Conservation (phyloP, 2,888 invertebrate genomes). For the Aleiodes alternator region DNA sequence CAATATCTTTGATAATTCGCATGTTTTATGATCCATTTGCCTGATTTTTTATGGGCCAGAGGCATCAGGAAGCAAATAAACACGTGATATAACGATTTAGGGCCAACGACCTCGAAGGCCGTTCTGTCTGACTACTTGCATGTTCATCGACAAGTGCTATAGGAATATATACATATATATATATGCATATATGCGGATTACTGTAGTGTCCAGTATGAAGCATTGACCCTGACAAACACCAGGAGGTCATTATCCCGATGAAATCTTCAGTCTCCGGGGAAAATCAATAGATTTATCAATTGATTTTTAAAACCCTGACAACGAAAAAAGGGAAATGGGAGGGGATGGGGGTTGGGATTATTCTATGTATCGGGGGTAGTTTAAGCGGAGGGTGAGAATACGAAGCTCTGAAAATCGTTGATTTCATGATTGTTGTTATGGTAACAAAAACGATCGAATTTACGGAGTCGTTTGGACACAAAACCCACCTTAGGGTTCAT, state of each 20-base stretch:
- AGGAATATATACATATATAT: background rate
- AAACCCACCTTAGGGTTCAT: slow-evolving; percentile 50
- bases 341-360: background rate
- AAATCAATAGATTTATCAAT: slow-evolving; percentile 69
- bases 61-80: background rate
- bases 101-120: slow-evolving; percentile 15
- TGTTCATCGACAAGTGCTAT: background rate
- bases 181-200: too few relatives aligned
- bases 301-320: slow-evolving; percentile 47
- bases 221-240: slow-evolving; percentile 55
- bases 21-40: too few relatives aligned
- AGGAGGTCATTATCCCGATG: slow-evolving; percentile 72
- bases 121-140: slow-evolving; percentile 1
- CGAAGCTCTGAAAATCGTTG: slow-evolving; percentile 46
- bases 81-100: background rate
- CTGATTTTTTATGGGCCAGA: background rate
- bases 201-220: slow-evolving; percentile 32
- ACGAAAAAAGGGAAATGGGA: background rate
- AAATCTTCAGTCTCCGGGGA: slow-evolving; percentile 19
- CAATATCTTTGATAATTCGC: too few relatives aligned
- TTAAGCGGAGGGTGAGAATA: too few relatives aligned
- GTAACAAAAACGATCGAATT: slow-evolving; percentile 68
- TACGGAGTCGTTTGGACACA: slow-evolving; percentile 45
- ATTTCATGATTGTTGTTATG: slow-evolving; percentile 70
- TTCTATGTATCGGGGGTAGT: background rate